Evolutionary conservation across 1,140 invertebrate species (phyloP).

Genomic region (Subanguina moxae): DNA sequence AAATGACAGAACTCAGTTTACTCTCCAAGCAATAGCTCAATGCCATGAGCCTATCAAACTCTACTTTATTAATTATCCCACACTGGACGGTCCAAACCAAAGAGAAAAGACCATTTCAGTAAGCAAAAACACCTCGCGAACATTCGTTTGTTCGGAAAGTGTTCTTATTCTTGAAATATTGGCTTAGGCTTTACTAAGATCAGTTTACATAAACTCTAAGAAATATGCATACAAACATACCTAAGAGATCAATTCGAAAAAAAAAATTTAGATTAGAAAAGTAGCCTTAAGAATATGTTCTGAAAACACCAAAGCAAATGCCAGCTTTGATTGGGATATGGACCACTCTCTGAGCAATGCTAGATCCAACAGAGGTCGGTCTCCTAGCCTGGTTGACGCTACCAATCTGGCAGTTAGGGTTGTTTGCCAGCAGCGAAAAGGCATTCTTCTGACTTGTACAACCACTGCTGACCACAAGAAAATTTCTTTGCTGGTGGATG

Average conservation of each 20-base stretch:
- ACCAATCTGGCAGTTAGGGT: slow-evolving; percentile 1
- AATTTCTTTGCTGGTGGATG: slow-evolving; percentile 7
- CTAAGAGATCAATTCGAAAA: too few species aligned
- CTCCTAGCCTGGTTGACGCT: neutral
- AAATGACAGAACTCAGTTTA: slow-evolving; percentile 3
- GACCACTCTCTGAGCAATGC: neutral
- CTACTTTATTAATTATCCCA: neutral
- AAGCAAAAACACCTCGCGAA: too few species aligned
- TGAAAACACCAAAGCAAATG: slow-evolving; percentile 11
- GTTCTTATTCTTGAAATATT: too few species aligned
- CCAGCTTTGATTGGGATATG: slow-evolving; percentile 11
- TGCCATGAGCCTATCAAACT: neutral
- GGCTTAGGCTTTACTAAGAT: too few species aligned
- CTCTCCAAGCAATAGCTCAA: neutral
- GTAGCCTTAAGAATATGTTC: neutral
- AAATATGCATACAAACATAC: too few species aligned
- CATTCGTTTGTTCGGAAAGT: too few species aligned
- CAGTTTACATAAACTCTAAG: too few species aligned
- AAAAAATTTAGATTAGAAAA: slow-evolving; percentile 9
- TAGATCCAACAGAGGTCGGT: neutral
- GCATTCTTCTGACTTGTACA: neutral
- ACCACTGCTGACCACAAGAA: neutral
- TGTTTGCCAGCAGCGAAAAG: neutral
- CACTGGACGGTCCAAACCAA: neutral
- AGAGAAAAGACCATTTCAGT: neutral